Evolutionary conservation across 2,888 invertebrate genomes (phyloP), one percentile per base, ranked within the genome.

Genomic region (Ennomos fuscantarius): DNA sequence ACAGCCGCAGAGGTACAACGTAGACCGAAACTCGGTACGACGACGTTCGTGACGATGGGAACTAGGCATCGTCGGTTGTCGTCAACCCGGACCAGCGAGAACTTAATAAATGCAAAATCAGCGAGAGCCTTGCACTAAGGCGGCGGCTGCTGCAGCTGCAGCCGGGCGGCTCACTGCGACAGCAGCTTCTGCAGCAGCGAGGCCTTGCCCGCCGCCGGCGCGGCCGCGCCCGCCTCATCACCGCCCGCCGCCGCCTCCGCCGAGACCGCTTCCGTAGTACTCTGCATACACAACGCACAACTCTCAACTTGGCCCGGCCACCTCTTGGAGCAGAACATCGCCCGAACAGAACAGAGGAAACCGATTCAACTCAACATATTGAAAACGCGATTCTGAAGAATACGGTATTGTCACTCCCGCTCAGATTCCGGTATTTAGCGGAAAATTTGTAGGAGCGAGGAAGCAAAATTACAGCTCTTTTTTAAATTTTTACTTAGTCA

Each of bases 111-210:
- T 88, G 89, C 89, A 87, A 79, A 66, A 73, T 77, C 71, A 72
- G 74, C 76, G 73, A 58, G 60, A 61, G 60, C 63, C 52, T 68
- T 52, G 49, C 94, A 95, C 94, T 97, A 96, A 74, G 97, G 97
- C 82, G 97, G 93, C 83, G 97, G 93, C 91, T 97, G 96, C 93
- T 97, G 96, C 78, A 97, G 94, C 85, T 24, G 24, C 68, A 53
- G 49, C 65, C 56, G 59, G 62, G 56, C 41, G 24, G 65, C 65
- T 95, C 94, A 95, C 94, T 97, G 96, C 74, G 97, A 97, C 82
- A 97, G 93, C 83, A 97, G 93, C 91, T 97, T 96, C 93, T 97
- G 96, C 78, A 97, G 94, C 85, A 97, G 93, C 82, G 96, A 96
- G 74, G 96, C 95, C 85, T 94, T 95, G 90, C 95, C 68, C 54